Conservation (phyloP, 2,888 invertebrate genomes). For the Cynaeus angustus region DNA sequence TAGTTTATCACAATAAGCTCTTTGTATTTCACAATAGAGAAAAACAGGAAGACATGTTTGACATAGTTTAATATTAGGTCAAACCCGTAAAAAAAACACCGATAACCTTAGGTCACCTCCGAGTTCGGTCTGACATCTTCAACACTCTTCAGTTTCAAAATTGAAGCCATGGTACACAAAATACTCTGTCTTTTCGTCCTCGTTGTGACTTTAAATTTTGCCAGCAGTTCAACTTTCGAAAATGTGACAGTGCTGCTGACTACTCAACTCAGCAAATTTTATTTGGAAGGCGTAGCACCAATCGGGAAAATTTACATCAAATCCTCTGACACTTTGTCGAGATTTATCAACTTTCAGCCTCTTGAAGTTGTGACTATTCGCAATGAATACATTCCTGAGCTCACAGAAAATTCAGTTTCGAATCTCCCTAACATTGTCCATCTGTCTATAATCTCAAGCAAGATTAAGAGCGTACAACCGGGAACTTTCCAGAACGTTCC, state of each 20-base stretch:
- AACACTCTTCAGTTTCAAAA: too few relatives aligned
- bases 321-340: neutral
- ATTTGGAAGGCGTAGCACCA: neutral
- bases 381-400: neutral
- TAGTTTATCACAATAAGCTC: too few relatives aligned
- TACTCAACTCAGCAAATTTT: neutral
- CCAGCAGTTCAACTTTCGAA: conserved; percentile 5
- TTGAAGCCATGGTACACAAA: too few relatives aligned
- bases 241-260: conserved; percentile 12
- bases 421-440: neutral
- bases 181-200: too few relatives aligned
- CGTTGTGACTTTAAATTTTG: neutral
- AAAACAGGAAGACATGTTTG: too few relatives aligned
- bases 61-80: too few relatives aligned
- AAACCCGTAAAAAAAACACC: too few relatives aligned
- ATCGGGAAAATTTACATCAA: neutral
- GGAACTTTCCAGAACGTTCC: conserved; percentile 55
- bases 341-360: neutral
- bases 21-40: too few relatives aligned
- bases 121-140: too few relatives aligned
- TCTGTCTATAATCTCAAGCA: neutral
- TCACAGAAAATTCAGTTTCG: neutral
- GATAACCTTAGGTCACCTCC: too few relatives aligned
- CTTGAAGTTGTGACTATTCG: neutral
- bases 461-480: conserved; percentile 45